Base-by-base conservation (phyloP, 2,888 invertebrate species). In the Carabus problematicus region DNA sequence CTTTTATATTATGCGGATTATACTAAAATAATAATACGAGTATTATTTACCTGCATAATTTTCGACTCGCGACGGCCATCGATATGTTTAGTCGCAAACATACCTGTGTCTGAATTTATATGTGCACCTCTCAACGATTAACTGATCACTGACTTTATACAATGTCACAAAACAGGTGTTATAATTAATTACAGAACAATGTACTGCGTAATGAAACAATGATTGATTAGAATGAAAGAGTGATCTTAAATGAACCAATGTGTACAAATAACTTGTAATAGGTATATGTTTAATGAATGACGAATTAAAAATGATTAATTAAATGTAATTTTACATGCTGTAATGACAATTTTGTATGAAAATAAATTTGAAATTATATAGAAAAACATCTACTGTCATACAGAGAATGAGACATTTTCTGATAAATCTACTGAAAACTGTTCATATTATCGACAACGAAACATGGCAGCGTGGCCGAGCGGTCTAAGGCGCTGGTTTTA, bases 401-500 rank as follows among this genome's bases (percentile, higher is more conserved):
- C n/a, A n/a, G n/a, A n/a, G n/a, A n/a, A n/a, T n/a, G n/a, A n/a
- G 8, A 42, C 9, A 9, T 42, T 42, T 42, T 8, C 43, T 3
- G 29, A 29, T 29, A 29, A 29, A 3, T 29, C 6, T 3, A 29
- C 6, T 29, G 29, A 29, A 29, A 29, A 29, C 6, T 29, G 6
- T 29, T 29, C 3, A 29, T 29, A 29, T 3, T 29, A 29, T 29
- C 6, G 6, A 29, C 29, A 29, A 29, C 29, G 6, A 39, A 18
- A 45, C 12, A 64, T 78, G 85, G 86, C 85, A 86, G 86, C 86
- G 86, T 87, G 87, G 87, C 87, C 87, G 87, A 87, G 86, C 85
- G 87, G 87, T 87, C 87, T 86, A 87, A 87, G 85, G 85, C 86
- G 84, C 83, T 82, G 83, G 84, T 84, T 85, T 85, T 84, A 87